phyloP scores from a whole-genome alignment of 2,888 invertebrate genomes.

The Hedychridium roseum region DNA sequence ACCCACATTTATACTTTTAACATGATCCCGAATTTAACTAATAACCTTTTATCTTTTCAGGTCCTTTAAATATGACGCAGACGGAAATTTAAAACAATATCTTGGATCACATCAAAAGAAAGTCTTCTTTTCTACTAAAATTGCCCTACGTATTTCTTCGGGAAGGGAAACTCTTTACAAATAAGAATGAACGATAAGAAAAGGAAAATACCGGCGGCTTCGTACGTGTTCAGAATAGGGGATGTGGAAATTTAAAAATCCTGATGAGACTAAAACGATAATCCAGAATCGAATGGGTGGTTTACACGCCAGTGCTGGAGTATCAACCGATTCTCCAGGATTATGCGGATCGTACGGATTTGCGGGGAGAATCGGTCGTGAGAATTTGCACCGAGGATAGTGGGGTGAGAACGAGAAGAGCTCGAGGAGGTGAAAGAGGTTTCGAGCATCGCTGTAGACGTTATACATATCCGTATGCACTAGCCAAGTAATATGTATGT shows the following conservation, averaged over 20 bases:
- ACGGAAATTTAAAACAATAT: no score
- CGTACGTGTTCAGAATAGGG: no score
- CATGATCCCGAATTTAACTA: background rate
- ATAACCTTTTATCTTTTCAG: no score
- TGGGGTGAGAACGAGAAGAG: background rate
- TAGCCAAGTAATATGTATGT: conserved; percentile 12
- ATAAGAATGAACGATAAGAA: no score
- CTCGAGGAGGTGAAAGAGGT: background rate
- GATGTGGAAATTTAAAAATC: no score
- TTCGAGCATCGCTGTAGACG: conserved; percentile 5
- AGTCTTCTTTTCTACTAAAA: no score
- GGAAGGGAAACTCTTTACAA: background rate
- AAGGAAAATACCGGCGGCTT: no score
- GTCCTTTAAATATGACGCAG: no score
- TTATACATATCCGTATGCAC: conserved; percentile 7
- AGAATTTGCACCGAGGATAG: background rate
- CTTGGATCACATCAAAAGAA: no score
- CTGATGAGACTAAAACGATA: no score
- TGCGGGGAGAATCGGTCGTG: conserved; percentile 3
- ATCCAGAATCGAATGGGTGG: conserved; percentile 26
- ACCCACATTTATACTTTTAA: background rate
- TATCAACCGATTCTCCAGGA: conserved; percentile 24
- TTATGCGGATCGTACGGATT: conserved; percentile 29
- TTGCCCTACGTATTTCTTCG: background rate
- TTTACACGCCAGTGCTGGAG: conserved; percentile 22